Evolutionary conservation across 2,113 vertebrate genomes (phyloP).

Genomic region (Dasyornis broadbenti): DNA sequence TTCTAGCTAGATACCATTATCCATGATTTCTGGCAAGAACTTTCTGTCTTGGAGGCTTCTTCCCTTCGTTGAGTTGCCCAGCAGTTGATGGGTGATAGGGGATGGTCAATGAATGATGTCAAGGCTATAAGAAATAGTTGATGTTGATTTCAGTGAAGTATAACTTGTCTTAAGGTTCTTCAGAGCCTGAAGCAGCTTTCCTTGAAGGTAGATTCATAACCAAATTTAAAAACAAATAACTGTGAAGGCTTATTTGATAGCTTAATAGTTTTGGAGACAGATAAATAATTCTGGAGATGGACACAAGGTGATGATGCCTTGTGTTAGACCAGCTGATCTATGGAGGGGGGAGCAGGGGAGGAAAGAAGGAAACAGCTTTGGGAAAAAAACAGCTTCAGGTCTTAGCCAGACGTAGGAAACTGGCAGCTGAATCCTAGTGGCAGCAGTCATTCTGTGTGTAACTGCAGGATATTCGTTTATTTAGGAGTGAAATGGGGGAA

Average conservation of each 20-base stretch:
- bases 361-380: background rate
- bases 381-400: background rate
- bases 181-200: background rate
- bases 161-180: background rate
- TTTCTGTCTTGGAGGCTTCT: background rate
- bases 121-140: background rate
- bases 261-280: background rate
- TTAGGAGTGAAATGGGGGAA: background rate
- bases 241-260: background rate
- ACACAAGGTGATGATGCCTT: background rate
- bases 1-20: background rate
- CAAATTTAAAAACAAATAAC: background rate
- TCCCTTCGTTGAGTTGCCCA: background rate
- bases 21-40: background rate
- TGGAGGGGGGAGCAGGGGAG: fast-evolving
- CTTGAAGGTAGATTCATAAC: background rate
- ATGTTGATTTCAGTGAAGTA: background rate
- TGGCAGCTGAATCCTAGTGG: background rate
- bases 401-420: background rate
- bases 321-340: background rate
- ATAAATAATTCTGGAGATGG: background rate
- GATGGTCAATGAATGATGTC: background rate
- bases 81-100: background rate
- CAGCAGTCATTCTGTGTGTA: background rate
- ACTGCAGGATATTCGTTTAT: background rate